These are phyloP conservation scores for Baronia brevicornis DNA, from an alignment of 2,888 invertebrate genomes.

Conservation along the genomic window DNA sequence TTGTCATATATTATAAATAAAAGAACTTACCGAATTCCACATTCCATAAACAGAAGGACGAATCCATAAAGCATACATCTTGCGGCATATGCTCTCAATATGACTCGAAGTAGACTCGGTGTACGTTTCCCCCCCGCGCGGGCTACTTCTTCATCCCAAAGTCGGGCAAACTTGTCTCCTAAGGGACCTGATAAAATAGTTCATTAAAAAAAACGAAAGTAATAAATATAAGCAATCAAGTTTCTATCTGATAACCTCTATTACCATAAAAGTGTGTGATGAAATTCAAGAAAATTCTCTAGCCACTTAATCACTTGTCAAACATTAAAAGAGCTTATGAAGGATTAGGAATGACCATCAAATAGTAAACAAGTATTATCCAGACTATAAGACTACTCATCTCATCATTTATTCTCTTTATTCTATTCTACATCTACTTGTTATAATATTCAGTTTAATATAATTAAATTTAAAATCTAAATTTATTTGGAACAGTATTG, in stretches of 20 bases:
- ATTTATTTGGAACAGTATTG: no score
- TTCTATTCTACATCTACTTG: no score
- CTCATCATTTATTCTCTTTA: no score
- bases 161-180: slow-evolving; percentile 64
- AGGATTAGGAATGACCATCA: no score
- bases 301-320: no score
- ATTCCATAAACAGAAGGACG: slow-evolving; percentile 75
- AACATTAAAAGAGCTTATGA: no score
- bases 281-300: no score
- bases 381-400: no score
- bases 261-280: background rate
- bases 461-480: no score
- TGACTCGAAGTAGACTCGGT: slow-evolving; percentile 73
- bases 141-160: slow-evolving; percentile 71
- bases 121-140: slow-evolving; percentile 54
- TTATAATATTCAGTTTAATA: no score
- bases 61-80: slow-evolving; percentile 75
- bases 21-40: slow-evolving; percentile 71
- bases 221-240: background rate
- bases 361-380: no score
- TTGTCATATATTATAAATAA: background rate
- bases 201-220: background rate
- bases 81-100: slow-evolving; percentile 77
- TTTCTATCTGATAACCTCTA: background rate
- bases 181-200: slow-evolving; percentile 44